phyloP scores from a whole-genome alignment of 2,888 invertebrate genomes.

The Microplitis manilae region DNA sequence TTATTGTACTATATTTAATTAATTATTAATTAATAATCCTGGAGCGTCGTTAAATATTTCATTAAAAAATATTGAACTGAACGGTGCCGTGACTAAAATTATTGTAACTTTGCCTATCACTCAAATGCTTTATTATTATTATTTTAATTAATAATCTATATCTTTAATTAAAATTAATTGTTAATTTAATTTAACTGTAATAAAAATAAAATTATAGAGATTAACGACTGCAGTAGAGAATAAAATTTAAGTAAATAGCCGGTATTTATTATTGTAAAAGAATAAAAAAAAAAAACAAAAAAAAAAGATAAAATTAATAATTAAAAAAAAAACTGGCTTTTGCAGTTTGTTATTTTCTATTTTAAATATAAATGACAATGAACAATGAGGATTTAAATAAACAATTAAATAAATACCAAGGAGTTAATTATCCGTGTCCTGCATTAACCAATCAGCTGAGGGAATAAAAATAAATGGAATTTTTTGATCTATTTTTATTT shows the following conservation, averaged over 20 bases:
- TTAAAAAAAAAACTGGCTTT: constrained; percentile 5
- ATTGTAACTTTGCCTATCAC: not conserved
- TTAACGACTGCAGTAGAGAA: not conserved
- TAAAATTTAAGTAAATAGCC: not conserved
- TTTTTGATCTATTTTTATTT: no score
- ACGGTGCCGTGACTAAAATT: not conserved
- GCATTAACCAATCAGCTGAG: constrained; percentile 19
- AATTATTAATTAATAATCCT: not conserved
- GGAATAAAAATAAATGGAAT: constrained; percentile 15
- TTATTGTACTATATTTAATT: not conserved
- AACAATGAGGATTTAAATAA: not conserved
- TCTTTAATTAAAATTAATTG: not conserved
- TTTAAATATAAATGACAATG: not conserved
- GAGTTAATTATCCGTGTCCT: not conserved
- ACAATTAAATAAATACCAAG: constrained; percentile 8
- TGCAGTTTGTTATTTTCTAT: not conserved
- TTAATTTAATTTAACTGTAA: not conserved
- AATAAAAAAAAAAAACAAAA: not conserved
- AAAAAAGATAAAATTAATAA: not conserved
- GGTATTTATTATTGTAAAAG: constrained; percentile 33
- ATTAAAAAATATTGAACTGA: not conserved
- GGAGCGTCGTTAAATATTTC: not conserved
- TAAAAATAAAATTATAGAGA: not conserved
- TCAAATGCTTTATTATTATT: not conserved
- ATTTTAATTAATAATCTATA: not conserved